Evolutionary conservation across 2,888 invertebrate species (phyloP).

Genomic region (Thymelicus acteon): DNA sequence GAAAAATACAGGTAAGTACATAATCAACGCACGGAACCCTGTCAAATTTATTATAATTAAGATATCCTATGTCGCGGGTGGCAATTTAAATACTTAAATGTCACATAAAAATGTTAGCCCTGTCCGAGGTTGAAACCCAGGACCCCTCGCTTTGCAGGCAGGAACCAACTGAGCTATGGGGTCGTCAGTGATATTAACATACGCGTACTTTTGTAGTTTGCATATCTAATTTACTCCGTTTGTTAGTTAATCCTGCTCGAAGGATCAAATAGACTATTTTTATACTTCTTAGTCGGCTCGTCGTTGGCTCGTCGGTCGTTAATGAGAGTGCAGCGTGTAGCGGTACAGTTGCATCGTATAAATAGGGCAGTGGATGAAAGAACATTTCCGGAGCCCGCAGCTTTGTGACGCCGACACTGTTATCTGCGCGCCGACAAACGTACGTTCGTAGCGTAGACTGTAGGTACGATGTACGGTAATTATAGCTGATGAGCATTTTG

Average conservation of each 20-base stretch:
- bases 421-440: conserved; percentile 49
- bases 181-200: too few species aligned
- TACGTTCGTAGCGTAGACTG: background rate
- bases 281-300: conserved; percentile 1
- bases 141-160: too few species aligned
- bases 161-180: too few species aligned
- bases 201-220: too few species aligned
- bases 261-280: conserved; percentile 21
- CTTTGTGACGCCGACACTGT: conserved; percentile 56
- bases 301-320: conserved; percentile 1
- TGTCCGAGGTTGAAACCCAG: too few species aligned
- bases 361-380: conserved; percentile 72
- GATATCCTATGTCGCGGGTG: too few species aligned
- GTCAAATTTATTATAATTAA: too few species aligned
- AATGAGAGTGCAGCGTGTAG: conserved; percentile 27
- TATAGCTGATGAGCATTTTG: conserved; percentile 31
- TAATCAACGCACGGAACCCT: too few species aligned
- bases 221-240: background rate
- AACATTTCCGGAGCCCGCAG: conserved; percentile 68
- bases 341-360: conserved; percentile 50
- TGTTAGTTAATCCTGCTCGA: conserved; percentile 4
- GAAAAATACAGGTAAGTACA: too few species aligned
- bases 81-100: too few species aligned
- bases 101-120: too few species aligned
- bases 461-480: conserved; percentile 8